These are phyloP conservation scores for Mythimna pallens DNA, from an alignment of 2,888 invertebrate species.

Conservation along the genomic window DNA sequence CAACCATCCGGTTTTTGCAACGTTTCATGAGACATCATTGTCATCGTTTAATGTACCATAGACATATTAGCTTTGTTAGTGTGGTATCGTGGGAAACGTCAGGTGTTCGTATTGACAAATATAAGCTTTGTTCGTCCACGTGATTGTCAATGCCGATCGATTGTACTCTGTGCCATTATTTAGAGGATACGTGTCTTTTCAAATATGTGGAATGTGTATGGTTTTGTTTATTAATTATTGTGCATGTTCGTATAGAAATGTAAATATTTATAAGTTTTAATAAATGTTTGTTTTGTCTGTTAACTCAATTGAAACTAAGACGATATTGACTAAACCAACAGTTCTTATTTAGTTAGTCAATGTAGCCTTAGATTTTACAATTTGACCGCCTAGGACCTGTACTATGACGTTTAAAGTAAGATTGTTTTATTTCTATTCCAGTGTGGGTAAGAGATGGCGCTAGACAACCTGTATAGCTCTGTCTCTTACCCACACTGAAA, in stretches of 20 bases:
- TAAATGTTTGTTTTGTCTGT: slow-evolving; percentile 1
- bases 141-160: slow-evolving; percentile 41
- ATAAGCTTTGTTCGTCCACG: slow-evolving; percentile 52
- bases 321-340: no score
- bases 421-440: no score
- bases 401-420: no score
- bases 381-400: no score
- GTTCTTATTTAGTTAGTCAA: no score
- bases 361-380: no score
- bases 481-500: no score
- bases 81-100: slow-evolving; percentile 46
- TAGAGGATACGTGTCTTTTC: slow-evolving; percentile 13
- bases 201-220: slow-evolving; percentile 17
- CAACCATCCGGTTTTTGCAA: slow-evolving; percentile 16
- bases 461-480: no score
- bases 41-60: slow-evolving; percentile 4
- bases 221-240: slow-evolving; percentile 6
- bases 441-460: no score
- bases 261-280: slow-evolving; percentile 14
- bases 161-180: slow-evolving; percentile 18
- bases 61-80: slow-evolving; percentile 9
- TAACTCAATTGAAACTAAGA: no score
- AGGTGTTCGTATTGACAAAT: slow-evolving; percentile 50
- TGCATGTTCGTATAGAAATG: slow-evolving; percentile 32
- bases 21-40: neutral